Conservation (phyloP, 2,113 vertebrate species). For the Pluvialis apricaria region DNA sequence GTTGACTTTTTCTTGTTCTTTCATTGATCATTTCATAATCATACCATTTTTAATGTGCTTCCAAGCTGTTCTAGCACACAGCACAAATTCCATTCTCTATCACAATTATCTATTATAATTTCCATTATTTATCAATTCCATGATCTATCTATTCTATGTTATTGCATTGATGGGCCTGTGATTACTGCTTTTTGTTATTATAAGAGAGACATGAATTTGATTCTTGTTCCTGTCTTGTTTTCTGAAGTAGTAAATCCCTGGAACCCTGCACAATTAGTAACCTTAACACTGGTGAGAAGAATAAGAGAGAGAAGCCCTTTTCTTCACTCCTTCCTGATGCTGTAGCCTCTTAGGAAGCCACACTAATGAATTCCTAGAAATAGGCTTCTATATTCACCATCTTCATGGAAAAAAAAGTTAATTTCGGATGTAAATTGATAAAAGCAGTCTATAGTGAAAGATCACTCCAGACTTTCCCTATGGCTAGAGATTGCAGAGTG, state of each 20-base stretch:
- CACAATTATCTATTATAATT: neutral
- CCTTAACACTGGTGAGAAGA: neutral
- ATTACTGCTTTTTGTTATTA: neutral
- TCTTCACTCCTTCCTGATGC: neutral
- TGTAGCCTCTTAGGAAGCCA: neutral
- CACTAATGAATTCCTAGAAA: neutral
- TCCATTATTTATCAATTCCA: neutral
- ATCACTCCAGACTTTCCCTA: neutral
- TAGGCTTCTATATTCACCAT: neutral
- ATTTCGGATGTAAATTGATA: neutral
- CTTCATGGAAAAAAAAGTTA: neutral
- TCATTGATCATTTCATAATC: neutral
- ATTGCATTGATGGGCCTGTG: neutral
- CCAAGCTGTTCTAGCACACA: neutral
- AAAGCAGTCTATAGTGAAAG: neutral
- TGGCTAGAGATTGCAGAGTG: neutral
- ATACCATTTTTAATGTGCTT: neutral
- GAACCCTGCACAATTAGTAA: neutral
- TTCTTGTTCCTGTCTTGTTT: neutral
- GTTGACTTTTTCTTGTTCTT: neutral
- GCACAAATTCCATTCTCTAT: neutral
- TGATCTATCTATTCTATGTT: neutral
- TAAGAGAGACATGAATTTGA: neutral
- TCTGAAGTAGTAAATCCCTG: neutral
- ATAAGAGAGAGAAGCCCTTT: neutral